Conservation (phyloP, 2,113 vertebrate species). For the Petrocephalus microphthalmus region DNA sequence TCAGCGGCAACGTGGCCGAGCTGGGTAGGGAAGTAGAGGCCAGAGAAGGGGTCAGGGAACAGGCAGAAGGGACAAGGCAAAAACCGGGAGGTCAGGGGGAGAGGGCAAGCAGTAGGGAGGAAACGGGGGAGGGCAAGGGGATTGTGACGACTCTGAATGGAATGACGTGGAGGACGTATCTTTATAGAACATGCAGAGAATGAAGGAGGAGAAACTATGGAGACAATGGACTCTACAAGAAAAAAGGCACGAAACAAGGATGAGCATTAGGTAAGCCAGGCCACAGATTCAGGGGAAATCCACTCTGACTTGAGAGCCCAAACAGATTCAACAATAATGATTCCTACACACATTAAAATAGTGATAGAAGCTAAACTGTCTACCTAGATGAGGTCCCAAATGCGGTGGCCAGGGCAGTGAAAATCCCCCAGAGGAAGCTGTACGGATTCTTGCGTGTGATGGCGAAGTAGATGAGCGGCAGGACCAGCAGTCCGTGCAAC, state of each 20-base stretch:
- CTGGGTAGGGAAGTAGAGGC: conserved; percentile 41
- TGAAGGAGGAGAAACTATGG: neutral
- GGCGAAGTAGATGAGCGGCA: conserved; percentile 76
- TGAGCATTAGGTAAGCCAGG: neutral
- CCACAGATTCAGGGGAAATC: neutral
- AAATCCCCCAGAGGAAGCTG: conserved; percentile 76
- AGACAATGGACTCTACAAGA: neutral
- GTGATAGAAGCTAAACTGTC: neutral
- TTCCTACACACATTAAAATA: neutral
- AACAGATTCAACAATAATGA: neutral
- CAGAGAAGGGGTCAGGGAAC: neutral
- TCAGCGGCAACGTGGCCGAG: conserved; percentile 78
- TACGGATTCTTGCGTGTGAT: conserved; percentile 81
- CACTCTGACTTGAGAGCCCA: neutral
- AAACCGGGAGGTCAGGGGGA: neutral
- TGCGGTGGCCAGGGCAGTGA: conserved; percentile 72
- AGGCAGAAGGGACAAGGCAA: neutral
- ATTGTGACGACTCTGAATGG: neutral
- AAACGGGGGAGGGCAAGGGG: neutral
- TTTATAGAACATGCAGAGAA: neutral
- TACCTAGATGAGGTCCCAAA: conserved; percentile 88
- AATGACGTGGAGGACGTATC: neutral
- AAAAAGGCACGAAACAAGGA: neutral
- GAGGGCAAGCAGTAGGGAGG: neutral
- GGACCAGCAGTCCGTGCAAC: conserved; percentile 72